Base-by-base conservation (phyloP, 2,113 vertebrate genomes). In the Tupaia chinensis region DNA sequence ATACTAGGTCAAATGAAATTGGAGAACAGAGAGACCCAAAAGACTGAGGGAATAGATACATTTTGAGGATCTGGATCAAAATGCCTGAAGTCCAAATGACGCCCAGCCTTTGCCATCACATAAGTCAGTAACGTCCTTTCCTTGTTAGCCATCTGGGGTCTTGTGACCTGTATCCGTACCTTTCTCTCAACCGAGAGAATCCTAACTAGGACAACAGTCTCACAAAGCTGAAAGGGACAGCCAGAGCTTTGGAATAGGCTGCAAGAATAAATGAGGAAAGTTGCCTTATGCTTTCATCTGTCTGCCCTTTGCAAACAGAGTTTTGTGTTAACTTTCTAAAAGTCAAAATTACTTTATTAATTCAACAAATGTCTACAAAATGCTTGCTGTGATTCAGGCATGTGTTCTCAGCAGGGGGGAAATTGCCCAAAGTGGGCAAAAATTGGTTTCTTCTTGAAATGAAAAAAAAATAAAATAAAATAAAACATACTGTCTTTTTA, bases 341-440 rank as follows among this genome's bases (percentile, higher is more conserved):
- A 32, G 58, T 90, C n/a, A 90, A 80, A 66, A 34, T 61, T 74
- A 20, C 22, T 60, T 84, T 66, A 56, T n/a, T 72, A 89, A 61
- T 80, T 95, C 44, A 60, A 69, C 17, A 88, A 83, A 65, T 72
- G 17, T 77, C 34, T 85, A 93, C 27, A 85, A 74, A 92, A 83
- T 53, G 2, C 17, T 7, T 54, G 10, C 20, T 6, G 54, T n/a
- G 68, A 69, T 54, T 70, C 7, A 32, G 32, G 20, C 29, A 54
- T 69, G 16, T 2, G 56, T 66, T 84, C 19, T 81, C 25, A 83
- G 66, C 15, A 73, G 22, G 5, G 13, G 9, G 17, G 9, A 23
- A n/a, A 68, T 9, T 29, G 14, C 1, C 17, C 22, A 58, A 68
- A 76, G 19, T 27, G 3, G 16, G 22, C 14, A 80, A 89, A 95